These are phyloP conservation scores for Noctilio leporinus DNA, from an alignment of 2,113 vertebrate species.

Conservation along the genomic window DNA sequence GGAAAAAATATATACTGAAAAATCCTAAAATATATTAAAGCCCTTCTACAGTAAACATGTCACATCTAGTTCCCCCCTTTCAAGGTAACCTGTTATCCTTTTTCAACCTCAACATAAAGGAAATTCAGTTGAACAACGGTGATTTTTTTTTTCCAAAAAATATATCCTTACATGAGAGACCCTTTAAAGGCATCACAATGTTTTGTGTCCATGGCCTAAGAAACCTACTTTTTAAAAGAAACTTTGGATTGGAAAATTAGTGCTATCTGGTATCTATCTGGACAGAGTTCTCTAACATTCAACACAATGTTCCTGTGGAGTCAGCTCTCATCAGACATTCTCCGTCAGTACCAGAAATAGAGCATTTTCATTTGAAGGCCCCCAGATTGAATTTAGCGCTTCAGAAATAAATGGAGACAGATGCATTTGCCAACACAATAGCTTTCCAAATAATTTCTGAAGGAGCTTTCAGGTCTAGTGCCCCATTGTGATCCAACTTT, in stretches of 20 bases:
- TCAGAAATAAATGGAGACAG: constrained; percentile 15
- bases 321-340: not conserved
- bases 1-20: not conserved
- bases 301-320: not conserved
- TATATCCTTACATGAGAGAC: not conserved
- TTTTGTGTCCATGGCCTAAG: not conserved
- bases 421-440: not conserved
- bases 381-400: constrained; percentile 13
- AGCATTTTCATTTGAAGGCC: constrained; percentile 30
- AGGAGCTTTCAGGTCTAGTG: constrained; percentile 12
- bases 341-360: not conserved
- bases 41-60: not conserved
- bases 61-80: not conserved
- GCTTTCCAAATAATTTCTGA: constrained; percentile 17
- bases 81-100: not conserved
- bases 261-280: not conserved
- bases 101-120: not conserved
- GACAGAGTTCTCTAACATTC: not conserved
- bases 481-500: not conserved
- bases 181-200: not conserved
- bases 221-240: constrained; percentile 29
- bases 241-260: not conserved
- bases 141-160: not conserved
- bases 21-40: not conserved
- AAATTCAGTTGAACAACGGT: not conserved